Base-by-base conservation (phyloP, 2,113 vertebrate genomes). In the Ptilorrhoa leucosticta region DNA sequence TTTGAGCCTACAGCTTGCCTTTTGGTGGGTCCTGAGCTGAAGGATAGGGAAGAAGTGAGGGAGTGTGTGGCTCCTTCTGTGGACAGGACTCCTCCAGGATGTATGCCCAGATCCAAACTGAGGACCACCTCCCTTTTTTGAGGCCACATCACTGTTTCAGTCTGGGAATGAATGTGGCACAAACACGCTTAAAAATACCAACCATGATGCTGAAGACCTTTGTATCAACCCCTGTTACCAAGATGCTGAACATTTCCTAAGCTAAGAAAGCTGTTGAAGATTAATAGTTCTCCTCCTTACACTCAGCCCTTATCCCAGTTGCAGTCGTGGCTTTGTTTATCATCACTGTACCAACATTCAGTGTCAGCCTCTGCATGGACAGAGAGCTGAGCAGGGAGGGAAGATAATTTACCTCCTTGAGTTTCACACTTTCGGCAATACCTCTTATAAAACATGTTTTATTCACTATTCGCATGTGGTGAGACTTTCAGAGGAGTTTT, bases 401-500 rank as follows among this genome's bases (percentile, higher is more conserved):
- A n/a, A 91, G 71, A 92, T 83, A 66, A 31, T 72, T 95, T 69
- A 56, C 48, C 30, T 83, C 44, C 42, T 68, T 0, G 7, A 88
- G 30, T 83, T 86, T 45, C 71, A 94, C 24, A 75, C 35, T 75
- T 93, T 30, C 0, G 2, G 6, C 31, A 76, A 30, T 42, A 56
- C 39, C 54, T 72, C 37, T 71, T 75, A 54, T n/a, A 93, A 81
- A 64, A 13, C 40, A 80, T 40, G 44, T 86, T 72, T 84, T 96
- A 88, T 92, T 96, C 71, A 69, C 54, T 54, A 33, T 92, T 87
- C 4, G 0, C 42, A 39, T 51, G 33, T 58, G 77, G 42, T 83
- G 11, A 91, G 54, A 89, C 45, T 92, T 68, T 70, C 65, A 90
- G 87, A 89, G 30, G 40, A 95, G 47, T 63, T 95, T 87, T 92